phyloP scores from a whole-genome alignment of 2,797 vertebrate species.

The Squalus acanthias region DNA sequence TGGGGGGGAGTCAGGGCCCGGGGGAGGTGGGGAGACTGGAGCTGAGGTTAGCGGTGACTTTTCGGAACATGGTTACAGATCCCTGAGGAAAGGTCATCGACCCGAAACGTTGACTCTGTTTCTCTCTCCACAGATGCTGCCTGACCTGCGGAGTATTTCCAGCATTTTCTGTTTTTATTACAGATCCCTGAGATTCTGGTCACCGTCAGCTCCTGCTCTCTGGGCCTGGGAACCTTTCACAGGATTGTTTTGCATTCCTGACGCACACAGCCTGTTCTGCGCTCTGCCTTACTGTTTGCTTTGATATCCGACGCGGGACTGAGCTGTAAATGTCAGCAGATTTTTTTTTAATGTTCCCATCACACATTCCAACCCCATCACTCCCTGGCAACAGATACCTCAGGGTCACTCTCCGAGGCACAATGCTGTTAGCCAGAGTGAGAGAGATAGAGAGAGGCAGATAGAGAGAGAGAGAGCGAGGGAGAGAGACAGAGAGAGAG shows the following conservation, averaged over 20 bases:
- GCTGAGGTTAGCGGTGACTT: no score
- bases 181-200: no score
- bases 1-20: no score
- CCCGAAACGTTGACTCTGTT: no score
- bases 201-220: neutral
- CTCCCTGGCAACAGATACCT: neutral
- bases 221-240: neutral
- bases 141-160: no score
- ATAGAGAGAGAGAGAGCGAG: neutral
- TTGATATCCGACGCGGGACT: neutral
- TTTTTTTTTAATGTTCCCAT: neutral
- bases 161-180: no score
- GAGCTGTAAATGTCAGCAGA: slow-evolving; percentile 18
- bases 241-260: slow-evolving; percentile 1
- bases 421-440: neutral
- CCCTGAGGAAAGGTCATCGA: neutral
- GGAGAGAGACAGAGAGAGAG: neutral
- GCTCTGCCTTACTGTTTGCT: neutral
- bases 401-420: neutral
- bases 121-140: no score
- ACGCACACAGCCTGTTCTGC: neutral
- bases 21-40: no score
- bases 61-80: no score
- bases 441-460: neutral
- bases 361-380: slow-evolving; percentile 15